Evolutionary conservation across 2,888 invertebrate genomes (phyloP), one percentile per base, ranked within the genome.

Genomic region (Drosophila barbarae): DNA sequence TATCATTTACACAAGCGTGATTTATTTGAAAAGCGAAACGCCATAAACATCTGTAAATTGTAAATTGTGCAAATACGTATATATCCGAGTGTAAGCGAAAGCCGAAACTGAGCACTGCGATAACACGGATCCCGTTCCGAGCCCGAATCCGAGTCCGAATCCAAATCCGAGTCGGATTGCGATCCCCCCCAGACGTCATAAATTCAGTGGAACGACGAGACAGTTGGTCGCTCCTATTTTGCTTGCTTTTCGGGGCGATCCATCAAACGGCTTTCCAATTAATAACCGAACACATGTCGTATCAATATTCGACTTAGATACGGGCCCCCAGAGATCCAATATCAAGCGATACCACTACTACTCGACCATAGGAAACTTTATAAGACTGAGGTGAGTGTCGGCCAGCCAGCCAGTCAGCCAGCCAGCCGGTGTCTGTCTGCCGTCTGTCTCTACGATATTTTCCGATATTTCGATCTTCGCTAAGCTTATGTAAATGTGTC

Each of bases 351-450:
- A 74, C 75, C 46, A 30, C 28, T n/a, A 28, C 42, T 10, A 66
- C 64, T 67, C 71, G 74, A 85, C 75, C 82, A 77, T 85, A 85
- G 84, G 81, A 87, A 86, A 87, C 82, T 86, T 79, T 81, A 87
- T 82, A 88, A 88, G 88, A 88, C 88, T 88, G 88, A 88, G 87
- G 87, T 88, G 84, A 87, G 86, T 88, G 66, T 28, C 28, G 23
- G 13, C 23, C 10, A 10, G 12, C 18, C 18, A 18, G 18, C 18
- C 18, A 18, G 18, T 1, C 18, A 18, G 18, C 3, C 10, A 9
- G 10, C 2, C 10, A 4, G 41, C 6, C 41, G 39, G 38, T 38
- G 49, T 38, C 51, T 46, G 35, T n/a, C 38, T n/a, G n/a, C 15
- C 8, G 39, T 26, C n/a, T 39, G 41, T 34, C 13, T 58, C 13